Conservation (phyloP, 1,140 invertebrate species). For the Uloborus diversus region DNA sequence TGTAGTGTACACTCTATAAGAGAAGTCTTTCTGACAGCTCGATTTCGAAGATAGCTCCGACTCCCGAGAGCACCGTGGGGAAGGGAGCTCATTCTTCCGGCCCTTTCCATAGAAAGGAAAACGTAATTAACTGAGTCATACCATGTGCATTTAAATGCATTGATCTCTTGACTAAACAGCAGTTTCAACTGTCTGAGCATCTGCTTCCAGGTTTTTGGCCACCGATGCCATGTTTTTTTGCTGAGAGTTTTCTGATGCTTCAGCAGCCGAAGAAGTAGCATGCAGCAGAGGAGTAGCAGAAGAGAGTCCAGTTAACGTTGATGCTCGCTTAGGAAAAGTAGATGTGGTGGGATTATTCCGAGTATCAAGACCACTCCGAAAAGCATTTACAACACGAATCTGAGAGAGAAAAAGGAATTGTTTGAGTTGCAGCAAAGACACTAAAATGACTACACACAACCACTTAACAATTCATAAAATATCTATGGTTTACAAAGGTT, state of each 20-base stretch:
- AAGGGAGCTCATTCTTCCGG: neutral
- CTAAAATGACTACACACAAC: neutral
- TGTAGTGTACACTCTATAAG: too few species aligned
- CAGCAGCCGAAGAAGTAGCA: conserved; percentile 1
- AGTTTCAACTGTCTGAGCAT: conserved; percentile 4
- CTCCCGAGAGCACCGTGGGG: neutral
- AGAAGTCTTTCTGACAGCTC: too few species aligned
- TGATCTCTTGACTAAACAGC: neutral
- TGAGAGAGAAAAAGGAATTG: conserved; percentile 71
- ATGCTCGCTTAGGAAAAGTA: conserved; percentile 18
- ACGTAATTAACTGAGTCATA: neutral
- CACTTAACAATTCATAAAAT: too few species aligned
- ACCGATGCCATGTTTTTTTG: neutral
- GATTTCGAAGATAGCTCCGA: neutral
- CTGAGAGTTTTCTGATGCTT: conserved; percentile 10
- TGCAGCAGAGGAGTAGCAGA: neutral
- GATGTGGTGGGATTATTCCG: conserved; percentile 78
- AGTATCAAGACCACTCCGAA: conserved; percentile 96
- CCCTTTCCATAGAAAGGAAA: neutral
- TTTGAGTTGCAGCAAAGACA: neutral
- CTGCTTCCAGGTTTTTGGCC: neutral
- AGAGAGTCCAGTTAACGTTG: conserved; percentile 9
- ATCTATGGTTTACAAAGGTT: too few species aligned
- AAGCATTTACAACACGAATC: conserved; percentile 99
- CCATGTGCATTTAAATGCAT: neutral